A percentile compares a stretch with the other conserved stretches of the same genome.
These are phyloP conservation scores for Zeus faber DNA, from an alignment of 2,113 vertebrate genomes.

Conservation along the genomic window DNA sequence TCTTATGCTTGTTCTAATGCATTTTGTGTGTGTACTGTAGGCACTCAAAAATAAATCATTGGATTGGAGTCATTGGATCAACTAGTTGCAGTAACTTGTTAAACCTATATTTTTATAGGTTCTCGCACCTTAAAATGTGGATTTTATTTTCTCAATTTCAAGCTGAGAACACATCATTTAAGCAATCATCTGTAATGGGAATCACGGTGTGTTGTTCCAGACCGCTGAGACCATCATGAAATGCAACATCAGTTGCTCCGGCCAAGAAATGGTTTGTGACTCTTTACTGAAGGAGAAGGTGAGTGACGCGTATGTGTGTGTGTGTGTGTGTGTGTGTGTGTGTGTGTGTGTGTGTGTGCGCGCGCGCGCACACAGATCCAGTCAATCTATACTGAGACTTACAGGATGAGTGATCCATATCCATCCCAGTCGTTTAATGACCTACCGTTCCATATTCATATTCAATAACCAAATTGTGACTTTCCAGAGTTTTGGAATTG, in stretches of 20 bases:
- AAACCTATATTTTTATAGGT: background rate
- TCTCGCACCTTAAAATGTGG: background rate
- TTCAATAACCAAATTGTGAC: background rate
- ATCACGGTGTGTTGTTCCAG: conserved; percentile 72
- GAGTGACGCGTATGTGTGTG: conserved; percentile 44
- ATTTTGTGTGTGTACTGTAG: background rate
- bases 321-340: background rate
- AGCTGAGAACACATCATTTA: no score
- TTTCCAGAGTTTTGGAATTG: conserved; percentile 84
- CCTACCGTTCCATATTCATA: no score
- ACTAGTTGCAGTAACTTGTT: no score
- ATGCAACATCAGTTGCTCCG: conserved; percentile 77
- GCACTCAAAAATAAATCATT: background rate
- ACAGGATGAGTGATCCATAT: background rate
- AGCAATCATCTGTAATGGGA: no score
- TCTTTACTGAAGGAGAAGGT: conserved; percentile 87
- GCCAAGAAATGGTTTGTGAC: conserved; percentile 75
- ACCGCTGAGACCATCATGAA: conserved; percentile 83
- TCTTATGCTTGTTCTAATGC: background rate
- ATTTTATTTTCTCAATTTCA: no score
- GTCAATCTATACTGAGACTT: background rate
- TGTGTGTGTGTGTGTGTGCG: background rate
- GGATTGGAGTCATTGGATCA: background rate
- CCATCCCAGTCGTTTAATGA: no score
- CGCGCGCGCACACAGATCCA: background rate